Percentiles rank a stretch among this genome's conserved stretches.
Conservation (phyloP, 2,113 vertebrate genomes). For the Bos indicus region DNA sequence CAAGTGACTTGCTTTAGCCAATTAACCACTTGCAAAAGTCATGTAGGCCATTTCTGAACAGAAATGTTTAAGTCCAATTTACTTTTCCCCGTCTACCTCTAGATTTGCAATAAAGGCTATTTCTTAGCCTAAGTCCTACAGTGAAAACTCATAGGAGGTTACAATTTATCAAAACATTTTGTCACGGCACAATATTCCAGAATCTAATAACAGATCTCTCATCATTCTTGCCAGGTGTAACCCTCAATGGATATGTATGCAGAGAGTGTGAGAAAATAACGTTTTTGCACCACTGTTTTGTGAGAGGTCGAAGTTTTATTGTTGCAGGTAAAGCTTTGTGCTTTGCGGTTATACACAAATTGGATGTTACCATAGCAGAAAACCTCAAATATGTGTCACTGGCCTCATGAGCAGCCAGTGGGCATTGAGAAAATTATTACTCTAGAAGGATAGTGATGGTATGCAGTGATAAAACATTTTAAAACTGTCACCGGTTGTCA, state of each 20-base stretch:
- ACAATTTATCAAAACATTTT: not conserved
- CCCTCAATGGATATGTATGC: not conserved
- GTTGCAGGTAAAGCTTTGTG: not conserved
- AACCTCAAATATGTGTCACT: not conserved
- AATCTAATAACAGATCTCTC: not conserved
- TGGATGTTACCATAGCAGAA: not conserved
- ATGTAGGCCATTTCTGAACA: not conserved
- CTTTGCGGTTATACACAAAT: not conserved
- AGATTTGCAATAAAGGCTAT: not conserved
- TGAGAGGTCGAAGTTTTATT: not conserved
- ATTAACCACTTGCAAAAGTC: not conserved
- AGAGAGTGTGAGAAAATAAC: not conserved
- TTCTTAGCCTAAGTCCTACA: not conserved
- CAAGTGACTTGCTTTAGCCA: not conserved
- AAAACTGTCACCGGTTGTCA: not conserved
- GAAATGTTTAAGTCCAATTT: not conserved
- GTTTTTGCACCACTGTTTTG: not conserved
- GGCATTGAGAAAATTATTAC: not conserved
- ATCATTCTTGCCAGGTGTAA: not conserved
- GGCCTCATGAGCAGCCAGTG: not conserved
- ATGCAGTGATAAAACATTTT: not conserved
- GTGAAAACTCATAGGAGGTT: not conserved
- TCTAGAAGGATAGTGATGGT: not conserved
- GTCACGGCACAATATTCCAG: not conserved
- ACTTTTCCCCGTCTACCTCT: not conserved